Evolutionary conservation across 2,797 vertebrate genomes (phyloP).

Genomic region (Numenius phaeopus): DNA sequence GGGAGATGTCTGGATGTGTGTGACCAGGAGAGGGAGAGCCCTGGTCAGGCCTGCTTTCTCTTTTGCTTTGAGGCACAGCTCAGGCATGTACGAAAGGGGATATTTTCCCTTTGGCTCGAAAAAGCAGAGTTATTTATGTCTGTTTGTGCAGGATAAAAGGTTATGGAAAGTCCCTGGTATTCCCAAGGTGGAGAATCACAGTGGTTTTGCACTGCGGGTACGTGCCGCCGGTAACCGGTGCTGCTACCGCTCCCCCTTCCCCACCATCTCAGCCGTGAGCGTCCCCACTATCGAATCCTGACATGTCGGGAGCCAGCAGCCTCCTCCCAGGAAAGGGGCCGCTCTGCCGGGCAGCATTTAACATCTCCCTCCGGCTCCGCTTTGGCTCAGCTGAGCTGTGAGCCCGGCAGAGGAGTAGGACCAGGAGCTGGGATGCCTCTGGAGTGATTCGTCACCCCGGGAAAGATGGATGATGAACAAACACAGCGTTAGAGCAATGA

Average conservation of each 20-base stretch:
- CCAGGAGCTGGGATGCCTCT: background rate
- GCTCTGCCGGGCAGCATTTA: background rate
- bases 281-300: rapidly evolving
- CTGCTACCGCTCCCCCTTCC: background rate
- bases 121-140: background rate
- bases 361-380: background rate
- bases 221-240: rapidly evolving
- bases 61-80: background rate
- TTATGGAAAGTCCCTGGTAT: slow-evolving; percentile 1
- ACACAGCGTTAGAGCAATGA: background rate
- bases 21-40: background rate
- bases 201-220: background rate
- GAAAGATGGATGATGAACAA: background rate
- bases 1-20: background rate
- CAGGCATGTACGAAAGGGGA: background rate
- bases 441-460: background rate
- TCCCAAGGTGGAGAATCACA: background rate
- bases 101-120: background rate
- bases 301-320: rapidly evolving
- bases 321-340: background rate
- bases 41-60: background rate
- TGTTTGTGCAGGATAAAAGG: background rate
- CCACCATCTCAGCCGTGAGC: rapidly evolving
- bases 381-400: background rate
- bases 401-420: background rate